phyloP scores from a whole-genome alignment of 2,113 vertebrate genomes.

The Pampusana beccarii region DNA sequence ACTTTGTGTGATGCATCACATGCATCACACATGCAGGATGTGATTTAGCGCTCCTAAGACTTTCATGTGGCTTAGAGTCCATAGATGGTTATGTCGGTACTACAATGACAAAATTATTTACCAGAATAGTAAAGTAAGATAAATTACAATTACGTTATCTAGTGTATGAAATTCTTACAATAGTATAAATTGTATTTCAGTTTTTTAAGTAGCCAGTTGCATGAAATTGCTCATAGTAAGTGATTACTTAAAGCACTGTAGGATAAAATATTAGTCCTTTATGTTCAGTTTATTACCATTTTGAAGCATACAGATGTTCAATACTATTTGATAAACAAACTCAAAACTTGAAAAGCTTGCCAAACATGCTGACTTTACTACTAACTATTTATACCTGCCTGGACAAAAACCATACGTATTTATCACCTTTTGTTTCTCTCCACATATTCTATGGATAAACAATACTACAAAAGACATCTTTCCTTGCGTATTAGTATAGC shows the following conservation, averaged over 20 bases:
- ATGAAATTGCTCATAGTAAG: not conserved
- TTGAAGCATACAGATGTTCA: not conserved
- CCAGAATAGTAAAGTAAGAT: not conserved
- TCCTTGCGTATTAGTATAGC: not conserved
- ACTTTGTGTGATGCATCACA: not conserved
- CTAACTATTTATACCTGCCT: not conserved
- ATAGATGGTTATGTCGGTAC: not conserved
- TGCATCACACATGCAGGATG: too few relatives aligned
- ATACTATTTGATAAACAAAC: not conserved
- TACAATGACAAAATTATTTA: not conserved
- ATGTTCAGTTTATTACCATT: not conserved
- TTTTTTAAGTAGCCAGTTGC: not conserved
- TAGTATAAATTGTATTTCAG: not conserved
- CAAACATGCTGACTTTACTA: not conserved
- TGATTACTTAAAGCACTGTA: not conserved
- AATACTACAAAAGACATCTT: not conserved
- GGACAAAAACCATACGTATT: not conserved
- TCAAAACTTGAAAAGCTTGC: not conserved
- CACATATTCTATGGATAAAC: not conserved
- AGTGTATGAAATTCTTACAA: not conserved
- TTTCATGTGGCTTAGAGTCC: not conserved
- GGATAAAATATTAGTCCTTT: not conserved
- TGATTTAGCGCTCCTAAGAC: not conserved
- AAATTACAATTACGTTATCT: not conserved
- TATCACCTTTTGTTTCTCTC: slow-evolving; percentile 24